A percentile compares a stretch with the other conserved stretches of the same genome.
Evolutionary conservation across 2,113 vertebrate species (phyloP).

Genomic region (Noctilio leporinus): DNA sequence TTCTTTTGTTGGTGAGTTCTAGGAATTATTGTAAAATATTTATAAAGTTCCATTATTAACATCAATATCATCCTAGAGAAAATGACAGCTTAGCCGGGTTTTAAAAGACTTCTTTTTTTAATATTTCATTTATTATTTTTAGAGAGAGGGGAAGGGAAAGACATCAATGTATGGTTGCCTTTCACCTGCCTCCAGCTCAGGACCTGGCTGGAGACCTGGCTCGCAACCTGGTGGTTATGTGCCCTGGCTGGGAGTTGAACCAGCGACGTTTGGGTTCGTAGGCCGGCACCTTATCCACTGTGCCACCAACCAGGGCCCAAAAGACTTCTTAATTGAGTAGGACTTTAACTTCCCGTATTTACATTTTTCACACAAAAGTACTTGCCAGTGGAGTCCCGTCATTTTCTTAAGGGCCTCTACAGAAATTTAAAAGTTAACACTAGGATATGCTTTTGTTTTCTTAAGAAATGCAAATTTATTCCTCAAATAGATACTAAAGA

Average conservation of each 20-base stretch:
- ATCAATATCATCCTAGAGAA: conserved; percentile 4
- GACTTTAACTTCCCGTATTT: neutral
- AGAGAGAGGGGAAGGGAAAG: no score
- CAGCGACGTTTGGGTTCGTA: no score
- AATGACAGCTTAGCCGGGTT: neutral
- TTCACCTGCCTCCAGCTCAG: no score
- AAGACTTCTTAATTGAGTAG: neutral
- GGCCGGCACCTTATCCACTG: no score
- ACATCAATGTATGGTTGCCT: no score
- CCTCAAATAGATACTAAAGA: neutral
- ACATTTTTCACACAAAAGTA: neutral
- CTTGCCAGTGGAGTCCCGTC: no score
- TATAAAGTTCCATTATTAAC: conserved; percentile 1
- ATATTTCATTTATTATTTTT: no score
- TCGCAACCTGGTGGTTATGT: no score
- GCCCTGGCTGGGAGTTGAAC: no score
- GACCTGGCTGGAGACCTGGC: no score
- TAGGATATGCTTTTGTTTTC: neutral
- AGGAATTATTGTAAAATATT: conserved; percentile 42
- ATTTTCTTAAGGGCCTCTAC: neutral
- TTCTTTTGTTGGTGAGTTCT: neutral
- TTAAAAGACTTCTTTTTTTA: conserved; percentile 39
- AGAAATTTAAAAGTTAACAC: neutral
- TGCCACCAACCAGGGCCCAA: no score
- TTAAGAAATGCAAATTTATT: neutral